Evolutionary conservation across 2,888 invertebrate species (phyloP), one percentile per base, ranked within the genome.

Genomic region (Cryptocephalus primarius): DNA sequence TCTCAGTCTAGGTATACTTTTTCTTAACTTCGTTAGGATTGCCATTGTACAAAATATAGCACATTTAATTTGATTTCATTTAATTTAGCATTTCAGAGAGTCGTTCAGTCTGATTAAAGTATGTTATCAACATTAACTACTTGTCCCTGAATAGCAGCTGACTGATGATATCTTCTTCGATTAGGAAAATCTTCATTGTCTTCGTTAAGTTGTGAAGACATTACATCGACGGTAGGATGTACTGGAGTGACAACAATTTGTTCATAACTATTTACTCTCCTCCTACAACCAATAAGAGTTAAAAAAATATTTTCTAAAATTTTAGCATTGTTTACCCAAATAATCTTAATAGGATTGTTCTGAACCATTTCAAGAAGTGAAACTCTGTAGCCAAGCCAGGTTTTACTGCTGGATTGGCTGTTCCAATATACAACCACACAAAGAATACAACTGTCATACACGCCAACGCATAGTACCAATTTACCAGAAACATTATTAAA

Each of bases 181-280:
- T 86, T 86, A 9, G 93, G 85, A 71, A 95, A 96, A 71, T 96
- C 96, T 70, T 88, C 87, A 70, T 95, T 96, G 64, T 93, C 91
- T 64, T 95, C 93, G 56, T 93, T 96, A 44, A 95, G 73, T 64
- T 94, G 88, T 49, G 92, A 83, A 45, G 90, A 84, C 54, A 83
- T 83, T 33, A 91, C 78, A 55, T 85, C 80, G 33, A 90, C 80
- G 45, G 83, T 85, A 0, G 85, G 83, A 68, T 87, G 85, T 9
- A 84, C 79, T 0, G 89, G 88, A 8, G 89, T 86, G 46, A 90
- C 88, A 4, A 90, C 85, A 55, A 90, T 80, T 67, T 89, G 88
- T 64, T 90, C 90, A 60, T 88, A 89, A 61, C 88, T 87, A 50
- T 83, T 77, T 10, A 85, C 81, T 46, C 84, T 79, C 72, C 82